Base-by-base conservation (phyloP, 2,797 vertebrate species). In the Sebastes diploproa region DNA sequence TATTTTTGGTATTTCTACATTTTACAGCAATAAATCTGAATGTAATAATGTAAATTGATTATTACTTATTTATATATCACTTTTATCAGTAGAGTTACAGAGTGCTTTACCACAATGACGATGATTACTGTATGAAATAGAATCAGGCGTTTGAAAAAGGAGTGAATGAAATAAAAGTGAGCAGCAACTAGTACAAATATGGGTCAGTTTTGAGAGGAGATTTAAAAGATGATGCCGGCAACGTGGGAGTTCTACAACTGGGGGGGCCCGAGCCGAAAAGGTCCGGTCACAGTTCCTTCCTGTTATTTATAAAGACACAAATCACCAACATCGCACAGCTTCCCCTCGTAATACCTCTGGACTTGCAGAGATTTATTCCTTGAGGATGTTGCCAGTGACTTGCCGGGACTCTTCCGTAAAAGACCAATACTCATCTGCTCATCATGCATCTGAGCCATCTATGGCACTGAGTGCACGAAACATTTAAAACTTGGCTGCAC, bases 281-380 rank as follows among this genome's bases (percentile, higher is more conserved):
- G 9, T 75, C 52, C 12, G 30, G 68, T 88, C 83, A 80, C 84
- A 87, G 77, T 90, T 87, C 67, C 88, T 92, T 94, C 86, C 89
- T 90, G 83, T 91, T 89, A 80, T 92, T 90, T 91, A 85, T 83
- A 86, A 87, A 91, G 78, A 79, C 83, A 88, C 78, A 91, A 92
- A 91, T 90, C 86, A 80, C 73, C 78, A 86, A 67, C 80, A 82
- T 78, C 30, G 30, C 82, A 70, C 74, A 75, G 75, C 70, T 87
- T 88, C 84, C 77, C 52, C 32, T 90, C 66, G 72, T 85, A 84
- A 86, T 88, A 76, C 82, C 82, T 81, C 75, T 78, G 75, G 74
- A 81, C 81, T 22, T 76, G 68, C 63, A 30, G 61, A 85, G 80
- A 91, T 91, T 79, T 81, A 92, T 90, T 86, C 54, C 34, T 83